phyloP scores from a whole-genome alignment of 2,113 vertebrate species.

The Agapornis roseicollis region DNA sequence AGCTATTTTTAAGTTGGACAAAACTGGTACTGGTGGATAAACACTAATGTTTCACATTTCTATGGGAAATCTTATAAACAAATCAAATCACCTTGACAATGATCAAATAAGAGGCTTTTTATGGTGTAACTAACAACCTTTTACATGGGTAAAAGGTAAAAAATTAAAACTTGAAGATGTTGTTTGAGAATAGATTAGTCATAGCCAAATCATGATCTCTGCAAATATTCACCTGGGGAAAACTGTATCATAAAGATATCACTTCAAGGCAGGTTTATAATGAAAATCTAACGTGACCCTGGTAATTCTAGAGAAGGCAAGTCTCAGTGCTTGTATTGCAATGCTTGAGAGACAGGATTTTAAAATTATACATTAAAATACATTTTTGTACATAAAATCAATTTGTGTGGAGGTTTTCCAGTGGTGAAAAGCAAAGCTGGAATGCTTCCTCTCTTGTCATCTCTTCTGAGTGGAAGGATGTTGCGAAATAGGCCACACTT shows the following conservation, averaged over 20 bases:
- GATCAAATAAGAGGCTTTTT: background rate
- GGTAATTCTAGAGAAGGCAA: background rate
- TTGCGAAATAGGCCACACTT: background rate
- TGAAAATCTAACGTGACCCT: background rate
- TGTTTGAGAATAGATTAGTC: background rate
- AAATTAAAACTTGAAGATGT: background rate
- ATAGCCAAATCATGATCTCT: background rate
- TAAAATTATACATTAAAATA: background rate
- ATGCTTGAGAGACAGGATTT: background rate
- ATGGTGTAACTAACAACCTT: background rate
- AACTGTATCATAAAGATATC: background rate
- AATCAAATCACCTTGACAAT: background rate
- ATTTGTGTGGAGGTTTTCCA: background rate
- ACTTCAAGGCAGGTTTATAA: background rate
- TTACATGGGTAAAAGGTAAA: background rate
- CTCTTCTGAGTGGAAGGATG: background rate
- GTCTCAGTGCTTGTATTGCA: background rate
- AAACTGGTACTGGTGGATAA: background rate
- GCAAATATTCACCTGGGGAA: background rate
- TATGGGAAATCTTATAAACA: background rate
- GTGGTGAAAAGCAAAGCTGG: background rate
- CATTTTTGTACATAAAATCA: background rate
- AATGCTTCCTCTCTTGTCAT: slow-evolving; percentile 10
- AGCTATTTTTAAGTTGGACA: background rate
- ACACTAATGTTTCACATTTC: background rate